Base-by-base conservation (phyloP, 2,888 invertebrate genomes). In the Mesoligia furuncula region DNA sequence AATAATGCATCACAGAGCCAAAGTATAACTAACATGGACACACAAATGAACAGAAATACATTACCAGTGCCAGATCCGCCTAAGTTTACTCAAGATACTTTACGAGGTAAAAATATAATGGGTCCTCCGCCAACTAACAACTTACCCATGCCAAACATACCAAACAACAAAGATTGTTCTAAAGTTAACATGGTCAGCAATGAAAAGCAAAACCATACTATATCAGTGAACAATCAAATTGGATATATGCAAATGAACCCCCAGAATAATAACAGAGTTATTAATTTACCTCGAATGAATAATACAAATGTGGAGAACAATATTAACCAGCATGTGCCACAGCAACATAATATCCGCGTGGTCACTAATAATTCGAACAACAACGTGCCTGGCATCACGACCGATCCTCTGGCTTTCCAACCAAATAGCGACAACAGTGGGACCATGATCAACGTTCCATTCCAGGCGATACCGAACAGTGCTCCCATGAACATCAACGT, bases 401-500 rank as follows among this genome's bases (percentile, higher is more conserved):
- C 93, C 51, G 96, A 96, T 64, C 92, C 96, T 36, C 83, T 96
- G 75, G 89, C 93, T 20, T 96, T 95, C 89, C 96, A 96, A 88
- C 97, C 95, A 86, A 96, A 95, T 86, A 93, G 87, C 75, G 96
- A 96, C 89, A 94, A 90, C 72, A 95, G 88, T 77, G 92, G 95
- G 45, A 97, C 97, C 39, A 96, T 96, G 94, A 97, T 97, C 71
- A 97, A 96, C 86, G 96, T 97, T 51, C 97, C 97, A 0, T 97
- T 97, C 91, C 97, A 97, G 91, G 94, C 96, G 6, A 96, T 97
- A 90, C 96, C 96, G 9, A 97, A 97, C 80, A 97, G 96, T 85
- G 96, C 96, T 64, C 96, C 96, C 3, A 96, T 96, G 96, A 96
- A 96, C 85, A 96, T 96, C 59, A 96, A 96, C 79, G 96, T 96